Conservation (phyloP, 2,113 vertebrate genomes). For the Hystrix cristata region DNA sequence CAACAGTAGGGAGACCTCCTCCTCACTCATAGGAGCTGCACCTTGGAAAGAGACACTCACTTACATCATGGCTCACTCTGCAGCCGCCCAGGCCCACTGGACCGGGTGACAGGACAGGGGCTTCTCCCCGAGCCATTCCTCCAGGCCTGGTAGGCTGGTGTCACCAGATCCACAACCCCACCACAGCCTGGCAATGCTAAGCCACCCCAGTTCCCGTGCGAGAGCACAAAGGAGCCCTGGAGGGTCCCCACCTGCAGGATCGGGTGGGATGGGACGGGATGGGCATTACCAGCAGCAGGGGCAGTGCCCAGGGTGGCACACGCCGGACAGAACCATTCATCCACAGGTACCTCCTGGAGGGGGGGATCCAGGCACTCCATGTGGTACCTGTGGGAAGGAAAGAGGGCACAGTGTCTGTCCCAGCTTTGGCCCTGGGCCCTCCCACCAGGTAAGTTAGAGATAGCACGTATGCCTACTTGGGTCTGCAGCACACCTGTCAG, state of each 20-base stretch:
- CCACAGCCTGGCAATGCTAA: neutral
- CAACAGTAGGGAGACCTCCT: slow-evolving; percentile 88
- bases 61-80: neutral
- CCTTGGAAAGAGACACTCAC: slow-evolving; percentile 67
- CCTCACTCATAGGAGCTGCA: slow-evolving; percentile 89
- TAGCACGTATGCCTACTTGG: accelerated
- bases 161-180: neutral
- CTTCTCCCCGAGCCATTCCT: neutral
- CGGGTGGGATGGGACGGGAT: neutral
- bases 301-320: slow-evolving; percentile 85
- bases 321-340: slow-evolving; percentile 98
- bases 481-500: accelerated
- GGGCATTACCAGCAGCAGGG: slow-evolving; percentile 31
- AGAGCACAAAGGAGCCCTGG: neutral
- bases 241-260: neutral
- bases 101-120: neutral
- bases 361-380: slow-evolving; percentile 98
- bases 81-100: neutral
- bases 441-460: too few species aligned
- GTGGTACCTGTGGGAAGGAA: slow-evolving; percentile 91
- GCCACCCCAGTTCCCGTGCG: neutral
- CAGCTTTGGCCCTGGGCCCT: too few species aligned
- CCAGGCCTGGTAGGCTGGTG: neutral
- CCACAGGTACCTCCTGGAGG: slow-evolving; percentile 95
- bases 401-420: neutral